Evolutionary conservation across 1,140 invertebrate genomes (phyloP), one percentile per base, ranked within the genome.

Genomic region (Acromyrmex echinatior): DNA sequence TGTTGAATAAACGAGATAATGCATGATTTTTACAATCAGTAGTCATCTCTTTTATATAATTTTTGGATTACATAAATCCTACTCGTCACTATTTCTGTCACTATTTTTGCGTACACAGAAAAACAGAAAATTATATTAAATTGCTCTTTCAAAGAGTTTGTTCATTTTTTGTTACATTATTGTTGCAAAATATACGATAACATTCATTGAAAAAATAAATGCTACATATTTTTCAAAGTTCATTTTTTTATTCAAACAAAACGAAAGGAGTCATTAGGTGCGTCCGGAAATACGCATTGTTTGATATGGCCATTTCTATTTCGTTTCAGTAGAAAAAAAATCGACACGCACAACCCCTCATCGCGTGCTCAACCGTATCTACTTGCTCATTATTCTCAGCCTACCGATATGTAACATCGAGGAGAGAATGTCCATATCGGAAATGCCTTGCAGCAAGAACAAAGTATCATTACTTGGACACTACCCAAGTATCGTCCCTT

Each of bases 391-490:
- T 45, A 62, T 77, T 77, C 21, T 77, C 58, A 62, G 14, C 21
- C 56, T 62, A 76, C 2, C 10, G 0, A 21, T 25, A 79, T 65
- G 39, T 28, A 39, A 80, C 31, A 79, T 71, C 79, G 18, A 49
- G 16, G 1, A 10, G n/a, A 62, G 21, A 73, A 45, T 49, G 25
- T 31, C 16, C 16, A n/a, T 18, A 12, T 3, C 62, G 25, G 35
- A 82, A 73, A 81, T 28, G 28, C 16, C 12, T 7, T 7, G 21
- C n/a, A 68, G 12, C 51, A 25, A 45, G 53, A 21, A 60, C 53
- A 49, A 58, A 45, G 66, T 60, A 73, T 73, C 21, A 25, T 73
- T 60, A 82, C 25, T 45, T 82, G 35, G n/a, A 49, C 39, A 7
- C 39, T 58, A 21, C 45, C 51, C 21, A 16, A 73, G 39, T 73